These are phyloP conservation scores for Romanomermis culicivorax DNA, from an alignment of 2,888 invertebrate species.

Conservation along the genomic window DNA sequence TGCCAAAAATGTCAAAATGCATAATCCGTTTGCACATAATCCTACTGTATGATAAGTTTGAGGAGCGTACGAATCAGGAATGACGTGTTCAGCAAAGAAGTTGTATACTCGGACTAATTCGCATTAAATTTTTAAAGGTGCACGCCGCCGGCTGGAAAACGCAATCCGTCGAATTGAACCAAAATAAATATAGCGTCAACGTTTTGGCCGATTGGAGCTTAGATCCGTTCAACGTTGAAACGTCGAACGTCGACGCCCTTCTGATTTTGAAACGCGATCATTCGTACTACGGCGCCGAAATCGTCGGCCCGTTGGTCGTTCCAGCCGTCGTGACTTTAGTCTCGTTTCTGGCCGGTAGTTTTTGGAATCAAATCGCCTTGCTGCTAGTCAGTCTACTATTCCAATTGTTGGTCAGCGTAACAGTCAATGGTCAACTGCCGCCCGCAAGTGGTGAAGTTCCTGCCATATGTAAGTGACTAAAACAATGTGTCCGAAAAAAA, in stretches of 20 bases:
- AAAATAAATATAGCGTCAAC: slow-evolving; percentile 10
- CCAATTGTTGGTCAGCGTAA: slow-evolving; percentile 20
- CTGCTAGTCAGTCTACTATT: slow-evolving; percentile 18
- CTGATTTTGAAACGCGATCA: slow-evolving; percentile 20
- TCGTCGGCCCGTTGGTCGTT: slow-evolving; percentile 24
- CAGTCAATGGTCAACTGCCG: slow-evolving; percentile 23
- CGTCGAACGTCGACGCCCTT: slow-evolving; percentile 24
- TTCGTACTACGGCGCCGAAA: slow-evolving; percentile 24
- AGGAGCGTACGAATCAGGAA: too few species aligned
- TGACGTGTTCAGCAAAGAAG: too few species aligned
- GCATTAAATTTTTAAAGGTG: slow-evolving; percentile 14
- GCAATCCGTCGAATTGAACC: slow-evolving; percentile 17
- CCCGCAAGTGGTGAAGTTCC: slow-evolving; percentile 23
- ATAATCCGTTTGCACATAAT: too few species aligned
- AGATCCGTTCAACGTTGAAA: slow-evolving; percentile 26
- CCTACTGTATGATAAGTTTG: too few species aligned
- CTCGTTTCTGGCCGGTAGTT: slow-evolving; percentile 21
- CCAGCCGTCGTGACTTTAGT: slow-evolving; percentile 21
- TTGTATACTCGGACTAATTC: neutral
- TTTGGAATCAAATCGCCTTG: slow-evolving; percentile 3
- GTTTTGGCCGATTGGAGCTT: slow-evolving; percentile 23
- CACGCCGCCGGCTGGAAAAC: slow-evolving; percentile 26
- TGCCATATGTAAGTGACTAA: slow-evolving; percentile 21
- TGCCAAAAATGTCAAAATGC: too few species aligned
- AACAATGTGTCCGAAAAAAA: too few species aligned